phyloP scores from a whole-genome alignment of 1,140 invertebrate species.

The Drosophila lacertosa region DNA sequence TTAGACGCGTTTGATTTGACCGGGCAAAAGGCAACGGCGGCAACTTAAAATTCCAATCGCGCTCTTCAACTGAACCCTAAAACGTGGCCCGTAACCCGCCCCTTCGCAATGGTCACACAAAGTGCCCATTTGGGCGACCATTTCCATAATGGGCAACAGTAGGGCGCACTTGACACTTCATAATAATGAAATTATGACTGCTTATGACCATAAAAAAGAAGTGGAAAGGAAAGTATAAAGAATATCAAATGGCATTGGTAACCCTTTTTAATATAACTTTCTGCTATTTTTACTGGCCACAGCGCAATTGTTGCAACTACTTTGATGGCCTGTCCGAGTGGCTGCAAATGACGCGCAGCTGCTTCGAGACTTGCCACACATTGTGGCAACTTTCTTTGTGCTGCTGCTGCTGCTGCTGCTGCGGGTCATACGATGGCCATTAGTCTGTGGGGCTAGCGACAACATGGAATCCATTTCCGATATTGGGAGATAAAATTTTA shows the following conservation, averaged over 20 bases:
- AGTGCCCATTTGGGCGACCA: conserved; percentile 56
- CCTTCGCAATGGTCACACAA: conserved; percentile 59
- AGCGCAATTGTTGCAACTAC: conserved; percentile 44
- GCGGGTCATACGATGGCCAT: conserved; percentile 66
- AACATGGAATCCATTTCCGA: conserved; percentile 79
- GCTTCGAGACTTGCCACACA: conserved; percentile 32
- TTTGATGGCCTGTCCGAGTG: conserved; percentile 36
- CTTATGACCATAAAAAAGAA: conserved; percentile 50
- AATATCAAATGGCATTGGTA: conserved; percentile 42
- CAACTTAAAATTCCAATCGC: conserved; percentile 56
- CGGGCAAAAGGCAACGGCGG: conserved; percentile 15
- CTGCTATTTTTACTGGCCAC: conserved; percentile 8
- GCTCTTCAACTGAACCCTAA: background rate
- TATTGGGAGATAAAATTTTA: conserved; percentile 83
- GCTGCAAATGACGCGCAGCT: conserved; percentile 49
- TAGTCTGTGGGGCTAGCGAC: conserved; percentile 66
- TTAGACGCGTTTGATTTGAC: conserved; percentile 46
- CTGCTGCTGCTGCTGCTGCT: too few relatives aligned
- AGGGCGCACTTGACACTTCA: conserved; percentile 64
- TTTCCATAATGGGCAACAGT: conserved; percentile 60
- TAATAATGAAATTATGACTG: conserved; percentile 80
- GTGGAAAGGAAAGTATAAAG: background rate
- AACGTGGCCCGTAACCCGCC: conserved; percentile 11
- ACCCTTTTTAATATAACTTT: conserved; percentile 50
- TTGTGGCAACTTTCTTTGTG: conserved; percentile 53